Conservation (phyloP, 2,888 invertebrate species). For the Thyatira batis region DNA sequence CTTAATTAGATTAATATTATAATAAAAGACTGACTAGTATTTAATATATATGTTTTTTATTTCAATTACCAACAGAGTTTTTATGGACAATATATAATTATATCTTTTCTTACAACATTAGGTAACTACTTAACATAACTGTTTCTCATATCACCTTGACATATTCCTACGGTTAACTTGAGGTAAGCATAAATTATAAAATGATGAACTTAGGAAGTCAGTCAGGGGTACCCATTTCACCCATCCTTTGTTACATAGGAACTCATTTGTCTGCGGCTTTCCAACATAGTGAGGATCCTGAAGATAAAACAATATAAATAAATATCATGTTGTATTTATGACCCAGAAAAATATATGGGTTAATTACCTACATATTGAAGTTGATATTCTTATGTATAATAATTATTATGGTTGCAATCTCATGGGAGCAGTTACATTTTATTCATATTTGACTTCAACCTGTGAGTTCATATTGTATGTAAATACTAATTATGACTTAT, state of each 20-base stretch:
- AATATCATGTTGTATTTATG: too few relatives aligned
- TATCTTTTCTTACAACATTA: too few relatives aligned
- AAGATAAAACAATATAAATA: slow-evolving; percentile 31
- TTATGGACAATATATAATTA: neutral
- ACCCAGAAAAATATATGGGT: too few relatives aligned
- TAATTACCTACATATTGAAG: too few relatives aligned
- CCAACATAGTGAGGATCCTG: slow-evolving; percentile 87
- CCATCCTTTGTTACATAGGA: slow-evolving; percentile 80
- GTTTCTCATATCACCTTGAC: neutral
- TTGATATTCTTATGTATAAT: too few relatives aligned
- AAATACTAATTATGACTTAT: too few relatives aligned
- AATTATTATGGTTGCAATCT: too few relatives aligned
- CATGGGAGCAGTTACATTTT: too few relatives aligned
- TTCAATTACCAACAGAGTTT: neutral
- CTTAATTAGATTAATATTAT: neutral
- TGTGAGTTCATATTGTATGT: too few relatives aligned
- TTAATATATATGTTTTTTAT: neutral
- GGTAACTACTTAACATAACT: too few relatives aligned
- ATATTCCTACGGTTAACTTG: slow-evolving; percentile 54
- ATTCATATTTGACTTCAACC: too few relatives aligned
- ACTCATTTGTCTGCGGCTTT: slow-evolving; percentile 54
- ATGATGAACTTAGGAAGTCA: slow-evolving; percentile 83
- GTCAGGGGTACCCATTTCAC: slow-evolving; percentile 84
- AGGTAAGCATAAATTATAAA: slow-evolving; percentile 87
- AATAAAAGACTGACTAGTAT: neutral